A percentile compares a stretch with the other conserved stretches of the same genome.
phyloP scores from a whole-genome alignment of 2,888 invertebrate species.

The Hybos culiciformis region DNA sequence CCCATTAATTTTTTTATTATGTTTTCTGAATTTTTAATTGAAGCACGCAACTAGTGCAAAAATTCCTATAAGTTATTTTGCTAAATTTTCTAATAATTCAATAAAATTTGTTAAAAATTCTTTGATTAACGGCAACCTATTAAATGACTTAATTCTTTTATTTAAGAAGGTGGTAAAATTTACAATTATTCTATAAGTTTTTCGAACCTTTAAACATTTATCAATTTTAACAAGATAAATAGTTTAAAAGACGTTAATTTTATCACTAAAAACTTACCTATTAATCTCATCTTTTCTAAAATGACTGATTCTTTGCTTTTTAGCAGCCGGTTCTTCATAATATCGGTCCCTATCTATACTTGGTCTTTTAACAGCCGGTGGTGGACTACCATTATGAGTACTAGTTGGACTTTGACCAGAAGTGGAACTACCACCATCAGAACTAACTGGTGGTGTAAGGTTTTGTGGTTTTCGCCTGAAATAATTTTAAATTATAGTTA shows the following conservation, averaged over 20 bases:
- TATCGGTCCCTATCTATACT: conserved; percentile 37
- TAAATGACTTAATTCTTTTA: too few relatives aligned
- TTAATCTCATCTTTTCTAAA: conserved; percentile 44
- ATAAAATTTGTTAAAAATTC: too few relatives aligned
- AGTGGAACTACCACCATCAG: conserved; percentile 62
- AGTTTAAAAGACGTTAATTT: background rate
- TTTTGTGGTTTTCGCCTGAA: conserved; percentile 78
- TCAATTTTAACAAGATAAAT: too few relatives aligned
- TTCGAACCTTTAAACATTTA: too few relatives aligned
- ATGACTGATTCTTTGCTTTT: conserved; percentile 79
- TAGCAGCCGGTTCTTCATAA: conserved; percentile 46
- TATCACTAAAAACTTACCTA: conserved; percentile 12
- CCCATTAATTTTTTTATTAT: too few relatives aligned
- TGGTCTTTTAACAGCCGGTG: conserved; percentile 45
- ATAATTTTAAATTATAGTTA: conserved; percentile 13
- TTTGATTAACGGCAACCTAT: too few relatives aligned
- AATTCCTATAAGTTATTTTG: too few relatives aligned
- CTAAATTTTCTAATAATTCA: too few relatives aligned
- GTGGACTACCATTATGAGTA: conserved; percentile 60
- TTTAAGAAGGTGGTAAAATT: too few relatives aligned
- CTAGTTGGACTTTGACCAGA: conserved; percentile 68
- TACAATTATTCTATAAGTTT: too few relatives aligned
- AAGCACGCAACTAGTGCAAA: too few relatives aligned
- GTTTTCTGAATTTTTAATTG: too few relatives aligned
- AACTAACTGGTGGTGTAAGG: conserved; percentile 76